Percentiles rank a stretch among this genome's conserved stretches.
Conservation (phyloP, 2,113 vertebrate genomes). For the Chaetops frenatus region DNA sequence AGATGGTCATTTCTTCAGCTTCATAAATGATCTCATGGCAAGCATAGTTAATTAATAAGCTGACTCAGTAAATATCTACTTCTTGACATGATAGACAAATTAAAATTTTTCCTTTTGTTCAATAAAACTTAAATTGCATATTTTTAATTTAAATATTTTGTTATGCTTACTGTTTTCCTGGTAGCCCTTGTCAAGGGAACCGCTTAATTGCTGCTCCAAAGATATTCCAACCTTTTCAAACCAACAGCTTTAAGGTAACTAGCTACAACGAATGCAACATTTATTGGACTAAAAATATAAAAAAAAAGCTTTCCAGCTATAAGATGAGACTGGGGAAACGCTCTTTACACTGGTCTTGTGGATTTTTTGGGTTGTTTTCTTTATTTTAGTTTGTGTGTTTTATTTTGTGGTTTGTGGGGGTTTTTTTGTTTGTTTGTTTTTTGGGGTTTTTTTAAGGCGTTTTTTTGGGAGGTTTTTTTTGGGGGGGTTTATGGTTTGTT, state of each 20-base stretch:
- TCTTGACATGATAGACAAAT: not conserved
- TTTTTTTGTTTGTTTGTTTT: not conserved
- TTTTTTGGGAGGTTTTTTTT: not conserved
- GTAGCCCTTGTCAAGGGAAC: not conserved
- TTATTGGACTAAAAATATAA: not conserved
- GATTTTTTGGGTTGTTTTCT: not conserved
- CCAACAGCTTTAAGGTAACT: not conserved
- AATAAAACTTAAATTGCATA: not conserved
- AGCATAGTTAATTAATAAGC: not conserved
- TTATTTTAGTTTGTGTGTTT: not conserved
- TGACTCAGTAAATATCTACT: not conserved
- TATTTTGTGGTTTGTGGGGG: accelerated
- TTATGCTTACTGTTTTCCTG: not conserved
- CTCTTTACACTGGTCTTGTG: not conserved
- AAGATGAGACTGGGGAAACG: not conserved
- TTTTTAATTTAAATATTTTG: not conserved
- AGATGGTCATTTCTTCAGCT: not conserved
- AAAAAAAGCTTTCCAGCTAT: not conserved
- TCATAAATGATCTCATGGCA: not conserved
- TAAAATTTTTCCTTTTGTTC: not conserved
- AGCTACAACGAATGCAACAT: not conserved
- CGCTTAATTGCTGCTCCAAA: not conserved
- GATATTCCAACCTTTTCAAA: not conserved
- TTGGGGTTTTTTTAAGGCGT: too few species aligned
- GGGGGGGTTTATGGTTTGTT: not conserved